phyloP scores from a whole-genome alignment of 2,113 vertebrate species.

The Pongo abelii region DNA sequence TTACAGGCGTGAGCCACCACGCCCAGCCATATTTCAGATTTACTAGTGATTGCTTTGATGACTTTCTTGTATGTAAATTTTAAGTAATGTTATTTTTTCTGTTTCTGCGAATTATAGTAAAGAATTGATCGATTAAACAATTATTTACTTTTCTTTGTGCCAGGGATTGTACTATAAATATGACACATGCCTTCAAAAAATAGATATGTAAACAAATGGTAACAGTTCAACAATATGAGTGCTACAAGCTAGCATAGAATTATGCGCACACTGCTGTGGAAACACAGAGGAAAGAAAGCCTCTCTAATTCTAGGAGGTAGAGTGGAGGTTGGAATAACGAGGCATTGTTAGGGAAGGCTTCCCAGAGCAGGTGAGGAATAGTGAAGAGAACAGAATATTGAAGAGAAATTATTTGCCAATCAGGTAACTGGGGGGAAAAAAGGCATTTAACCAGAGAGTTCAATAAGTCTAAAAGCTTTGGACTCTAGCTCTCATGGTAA shows the following conservation, averaged over 20 bases:
- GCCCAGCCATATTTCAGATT: not conserved
- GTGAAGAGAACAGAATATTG: not conserved
- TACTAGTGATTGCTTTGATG: not conserved
- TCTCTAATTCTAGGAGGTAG: not conserved
- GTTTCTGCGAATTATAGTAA: not conserved
- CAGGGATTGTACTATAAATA: not conserved
- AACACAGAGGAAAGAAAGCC: not conserved
- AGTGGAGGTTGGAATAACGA: not conserved
- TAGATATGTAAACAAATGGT: not conserved
- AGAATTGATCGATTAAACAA: not conserved
- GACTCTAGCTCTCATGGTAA: not conserved
- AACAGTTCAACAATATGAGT: not conserved
- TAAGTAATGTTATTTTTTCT: not conserved
- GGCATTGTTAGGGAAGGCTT: not conserved
- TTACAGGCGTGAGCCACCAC: too few species aligned
- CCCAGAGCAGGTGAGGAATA: not conserved
- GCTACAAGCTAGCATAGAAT: not conserved
- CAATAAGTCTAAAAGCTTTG: not conserved
- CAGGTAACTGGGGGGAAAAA: not conserved
- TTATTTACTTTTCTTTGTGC: not conserved
- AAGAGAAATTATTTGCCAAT: slow-evolving; percentile 4
- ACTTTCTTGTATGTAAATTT: not conserved
- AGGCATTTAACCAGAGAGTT: not conserved
- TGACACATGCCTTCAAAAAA: not conserved
- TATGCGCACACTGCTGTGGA: not conserved